Evolutionary conservation across 2,113 vertebrate genomes (phyloP).

Genomic region (Tyrannus savana): DNA sequence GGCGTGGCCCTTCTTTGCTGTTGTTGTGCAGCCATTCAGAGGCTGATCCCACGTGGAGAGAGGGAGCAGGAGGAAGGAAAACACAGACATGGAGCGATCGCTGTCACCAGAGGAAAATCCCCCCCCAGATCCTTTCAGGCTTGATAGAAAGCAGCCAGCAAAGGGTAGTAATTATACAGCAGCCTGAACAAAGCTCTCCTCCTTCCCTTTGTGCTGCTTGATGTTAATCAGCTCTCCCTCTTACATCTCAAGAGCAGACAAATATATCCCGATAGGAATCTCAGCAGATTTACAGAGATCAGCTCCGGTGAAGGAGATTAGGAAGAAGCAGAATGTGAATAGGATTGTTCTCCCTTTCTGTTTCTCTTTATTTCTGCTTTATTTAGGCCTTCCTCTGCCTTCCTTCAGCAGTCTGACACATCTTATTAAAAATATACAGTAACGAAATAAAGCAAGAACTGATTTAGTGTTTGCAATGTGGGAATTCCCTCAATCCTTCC

Average conservation of each 20-base stretch:
- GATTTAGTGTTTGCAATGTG: background rate
- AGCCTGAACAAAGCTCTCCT: slow-evolving; percentile 34
- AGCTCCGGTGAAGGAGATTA: background rate
- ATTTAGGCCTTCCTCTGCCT: background rate
- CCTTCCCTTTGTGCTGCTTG: background rate
- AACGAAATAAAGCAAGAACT: background rate
- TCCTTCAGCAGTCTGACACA: background rate
- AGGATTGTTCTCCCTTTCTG: background rate
- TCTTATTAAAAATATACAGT: background rate
- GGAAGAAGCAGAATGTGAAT: background rate
- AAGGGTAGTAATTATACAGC: slow-evolving; percentile 51
- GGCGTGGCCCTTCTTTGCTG: background rate
- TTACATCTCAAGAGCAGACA: slow-evolving; percentile 56
- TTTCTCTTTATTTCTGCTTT: background rate
- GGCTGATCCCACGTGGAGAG: background rate
- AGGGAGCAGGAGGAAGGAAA: background rate
- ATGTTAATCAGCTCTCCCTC: slow-evolving; percentile 19
- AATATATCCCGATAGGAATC: slow-evolving; percentile 37
- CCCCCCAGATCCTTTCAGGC: slow-evolving; percentile 28
- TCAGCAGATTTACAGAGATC: slow-evolving; percentile 38
- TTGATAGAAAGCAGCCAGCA: slow-evolving; percentile 50
- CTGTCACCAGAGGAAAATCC: slow-evolving; percentile 53
- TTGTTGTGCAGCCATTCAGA: background rate
- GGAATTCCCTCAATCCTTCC: background rate
- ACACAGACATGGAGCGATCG: background rate